phyloP scores from a whole-genome alignment of 2,113 vertebrate species.

The Canis aureus region DNA sequence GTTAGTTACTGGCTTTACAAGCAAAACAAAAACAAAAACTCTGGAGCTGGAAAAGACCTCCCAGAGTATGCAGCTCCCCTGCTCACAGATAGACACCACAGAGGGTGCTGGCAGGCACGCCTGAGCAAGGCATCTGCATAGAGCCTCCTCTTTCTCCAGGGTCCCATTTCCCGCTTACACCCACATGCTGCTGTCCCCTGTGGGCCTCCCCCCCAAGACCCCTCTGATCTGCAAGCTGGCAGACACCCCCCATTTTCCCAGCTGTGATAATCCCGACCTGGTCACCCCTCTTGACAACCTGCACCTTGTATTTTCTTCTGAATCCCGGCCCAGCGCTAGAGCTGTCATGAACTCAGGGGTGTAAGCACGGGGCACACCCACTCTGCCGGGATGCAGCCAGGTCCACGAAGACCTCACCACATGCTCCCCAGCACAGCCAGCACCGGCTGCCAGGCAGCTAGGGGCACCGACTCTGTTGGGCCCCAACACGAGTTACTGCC shows the following conservation, averaged over 20 bases:
- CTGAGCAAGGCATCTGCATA: not conserved
- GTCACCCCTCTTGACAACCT: not conserved
- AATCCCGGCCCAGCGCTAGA: not conserved
- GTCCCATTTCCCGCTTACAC: not conserved
- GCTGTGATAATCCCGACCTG: not conserved
- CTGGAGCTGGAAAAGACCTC: not conserved
- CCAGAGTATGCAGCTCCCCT: not conserved
- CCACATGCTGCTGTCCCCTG: not conserved
- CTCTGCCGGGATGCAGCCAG: not conserved
- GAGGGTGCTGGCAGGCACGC: not conserved
- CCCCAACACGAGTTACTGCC: conserved; percentile 89
- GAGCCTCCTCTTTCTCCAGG: not conserved
- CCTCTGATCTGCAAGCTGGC: not conserved
- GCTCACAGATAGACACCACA: not conserved
- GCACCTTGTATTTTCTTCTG: not conserved
- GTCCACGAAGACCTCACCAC: not conserved
- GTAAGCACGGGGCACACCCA: not conserved
- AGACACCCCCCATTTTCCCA: not conserved
- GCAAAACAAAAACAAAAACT: not conserved
- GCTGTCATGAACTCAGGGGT: not conserved
- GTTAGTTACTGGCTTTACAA: not conserved
- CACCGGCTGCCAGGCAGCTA: conserved; percentile 91
- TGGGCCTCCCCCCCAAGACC: not conserved
- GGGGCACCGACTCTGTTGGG: conserved; percentile 90
- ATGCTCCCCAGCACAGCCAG: conserved; percentile 61